Conservation (phyloP, 2,888 invertebrate genomes). For the Camponotus fellah region DNA sequence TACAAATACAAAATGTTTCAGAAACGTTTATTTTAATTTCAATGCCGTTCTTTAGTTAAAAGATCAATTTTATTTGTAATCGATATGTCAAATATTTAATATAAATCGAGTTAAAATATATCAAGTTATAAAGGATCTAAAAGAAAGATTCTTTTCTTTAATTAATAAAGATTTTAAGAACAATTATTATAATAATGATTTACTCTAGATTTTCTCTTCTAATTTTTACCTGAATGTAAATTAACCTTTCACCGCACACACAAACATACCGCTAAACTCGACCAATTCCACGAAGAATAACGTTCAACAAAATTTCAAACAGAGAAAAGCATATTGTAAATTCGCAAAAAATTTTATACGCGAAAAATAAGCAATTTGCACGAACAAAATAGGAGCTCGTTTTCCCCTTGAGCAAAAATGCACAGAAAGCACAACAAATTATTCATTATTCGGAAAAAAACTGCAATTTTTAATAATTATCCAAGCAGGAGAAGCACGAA, state of each 20-base stretch:
- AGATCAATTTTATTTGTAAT: background rate
- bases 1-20: background rate
- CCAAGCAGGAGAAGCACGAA: background rate
- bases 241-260: background rate
- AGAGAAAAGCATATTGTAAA: background rate
- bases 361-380: background rate
- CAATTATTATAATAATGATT: background rate
- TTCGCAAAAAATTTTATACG: background rate
- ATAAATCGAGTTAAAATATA: background rate
- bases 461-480: conserved; percentile 4
- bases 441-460: conserved; percentile 1
- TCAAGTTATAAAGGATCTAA: background rate
- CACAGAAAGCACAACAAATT: background rate
- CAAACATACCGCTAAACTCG: background rate
- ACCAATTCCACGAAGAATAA: background rate
- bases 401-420: background rate
- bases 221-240: background rate
- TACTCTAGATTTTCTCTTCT: background rate
- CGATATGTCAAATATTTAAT: background rate
- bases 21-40: background rate
- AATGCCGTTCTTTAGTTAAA: background rate
- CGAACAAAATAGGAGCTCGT: background rate
- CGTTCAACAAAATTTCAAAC: background rate
- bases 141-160: too few relatives aligned
- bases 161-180: background rate